A percentile compares a stretch with the other conserved stretches of the same genome.
phyloP scores from a whole-genome alignment of 2,888 invertebrate species.

The Hirtodrosophila cameraria region DNA sequence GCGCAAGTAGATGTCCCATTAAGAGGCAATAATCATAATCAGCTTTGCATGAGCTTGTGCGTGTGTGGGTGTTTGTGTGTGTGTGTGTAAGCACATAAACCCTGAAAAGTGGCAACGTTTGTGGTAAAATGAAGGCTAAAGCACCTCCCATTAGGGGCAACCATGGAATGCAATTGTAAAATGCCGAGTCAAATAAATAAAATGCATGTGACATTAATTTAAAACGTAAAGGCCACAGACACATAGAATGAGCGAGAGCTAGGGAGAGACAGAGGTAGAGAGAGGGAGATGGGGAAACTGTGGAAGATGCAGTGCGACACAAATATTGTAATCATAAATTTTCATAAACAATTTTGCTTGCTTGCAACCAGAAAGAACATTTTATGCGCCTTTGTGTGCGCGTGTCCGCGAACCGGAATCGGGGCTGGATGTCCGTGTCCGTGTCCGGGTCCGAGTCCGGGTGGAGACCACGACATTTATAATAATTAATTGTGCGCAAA shows the following conservation, averaged over 20 bases:
- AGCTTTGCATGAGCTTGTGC: conserved; percentile 13
- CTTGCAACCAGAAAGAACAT: conserved; percentile 52
- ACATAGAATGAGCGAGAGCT: neutral
- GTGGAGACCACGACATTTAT: conserved; percentile 80
- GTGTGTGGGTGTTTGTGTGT: neutral
- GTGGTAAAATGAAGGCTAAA: neutral
- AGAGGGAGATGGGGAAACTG: neutral
- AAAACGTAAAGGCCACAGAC: conserved; percentile 49
- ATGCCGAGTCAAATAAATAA: conserved; percentile 55
- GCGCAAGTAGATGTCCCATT: conserved; percentile 27
- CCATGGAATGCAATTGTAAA: conserved; percentile 49
- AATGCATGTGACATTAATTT: conserved; percentile 54
- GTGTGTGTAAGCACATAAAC: neutral
- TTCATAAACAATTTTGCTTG: conserved; percentile 78
- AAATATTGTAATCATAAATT: conserved; percentile 80
- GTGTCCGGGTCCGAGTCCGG: conserved; percentile 44
- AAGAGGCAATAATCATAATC: conserved; percentile 65
- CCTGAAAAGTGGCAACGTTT: conserved; percentile 6
- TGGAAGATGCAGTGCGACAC: conserved; percentile 74
- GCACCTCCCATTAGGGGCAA: conserved; percentile 36
- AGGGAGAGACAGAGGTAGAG: too few relatives aligned
- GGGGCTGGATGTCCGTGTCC: conserved; percentile 26
- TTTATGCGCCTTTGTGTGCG: conserved; percentile 48
- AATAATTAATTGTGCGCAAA: conserved; percentile 83
- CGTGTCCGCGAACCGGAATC: conserved; percentile 41